Conservation (phyloP, 1,140 invertebrate species). For the Formica selysi region DNA sequence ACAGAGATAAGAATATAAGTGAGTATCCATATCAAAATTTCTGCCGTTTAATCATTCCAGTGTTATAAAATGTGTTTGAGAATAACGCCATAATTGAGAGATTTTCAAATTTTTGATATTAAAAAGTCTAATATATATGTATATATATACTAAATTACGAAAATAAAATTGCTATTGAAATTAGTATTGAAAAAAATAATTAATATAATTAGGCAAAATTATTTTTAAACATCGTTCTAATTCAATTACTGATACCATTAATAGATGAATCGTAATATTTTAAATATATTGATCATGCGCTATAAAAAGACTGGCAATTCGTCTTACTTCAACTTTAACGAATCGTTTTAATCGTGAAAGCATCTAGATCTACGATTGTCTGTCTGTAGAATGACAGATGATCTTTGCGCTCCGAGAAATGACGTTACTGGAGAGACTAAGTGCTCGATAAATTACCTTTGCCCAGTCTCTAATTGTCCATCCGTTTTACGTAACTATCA, state of each 20-base stretch:
- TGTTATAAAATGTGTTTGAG: neutral
- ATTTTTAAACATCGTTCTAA: no score
- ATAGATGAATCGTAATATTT: neutral
- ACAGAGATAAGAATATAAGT: slow-evolving; percentile 80
- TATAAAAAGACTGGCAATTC: slow-evolving; percentile 31
- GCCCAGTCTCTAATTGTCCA: slow-evolving; percentile 31
- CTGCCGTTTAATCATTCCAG: neutral
- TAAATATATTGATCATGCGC: slow-evolving; percentile 12
- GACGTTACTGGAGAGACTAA: slow-evolving; percentile 42
- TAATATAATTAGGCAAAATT: neutral
- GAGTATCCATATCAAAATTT: slow-evolving; percentile 57
- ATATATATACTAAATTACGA: no score
- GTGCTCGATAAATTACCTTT: slow-evolving; percentile 59
- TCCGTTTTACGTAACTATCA: slow-evolving; percentile 50
- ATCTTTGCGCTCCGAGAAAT: slow-evolving; percentile 49
- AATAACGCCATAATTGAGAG: neutral
- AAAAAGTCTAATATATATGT: neutral
- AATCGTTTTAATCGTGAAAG: slow-evolving; percentile 52
- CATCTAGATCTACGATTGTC: slow-evolving; percentile 50
- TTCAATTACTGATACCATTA: neutral
- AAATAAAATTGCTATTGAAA: neutral
- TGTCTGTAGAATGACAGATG: slow-evolving; percentile 47
- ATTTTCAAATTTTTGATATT: slow-evolving; percentile 10
- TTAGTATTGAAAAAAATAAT: neutral
- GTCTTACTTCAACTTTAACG: slow-evolving; percentile 47